phyloP scores from a whole-genome alignment of 1,140 invertebrate genomes.

The Wasmannia auropunctata region DNA sequence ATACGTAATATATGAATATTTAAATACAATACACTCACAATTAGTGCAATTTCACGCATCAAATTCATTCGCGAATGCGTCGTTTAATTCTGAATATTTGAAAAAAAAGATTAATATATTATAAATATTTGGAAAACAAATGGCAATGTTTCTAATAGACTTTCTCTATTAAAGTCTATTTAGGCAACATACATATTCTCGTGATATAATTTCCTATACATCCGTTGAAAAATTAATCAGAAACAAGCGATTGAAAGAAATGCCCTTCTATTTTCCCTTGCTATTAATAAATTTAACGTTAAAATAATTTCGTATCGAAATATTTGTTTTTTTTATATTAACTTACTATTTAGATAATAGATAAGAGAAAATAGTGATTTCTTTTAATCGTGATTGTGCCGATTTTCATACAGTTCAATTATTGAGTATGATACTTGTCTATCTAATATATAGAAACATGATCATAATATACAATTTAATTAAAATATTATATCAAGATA shows the following conservation, averaged over 20 bases:
- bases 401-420: too few species aligned
- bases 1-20: neutral
- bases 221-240: neutral
- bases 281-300: constrained; percentile 8
- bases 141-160: neutral
- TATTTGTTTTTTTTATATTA: neutral
- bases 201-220: neutral
- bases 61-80: neutral
- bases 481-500: constrained; percentile 10
- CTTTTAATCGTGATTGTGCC: neutral
- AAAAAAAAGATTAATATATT: neutral
- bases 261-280: neutral
- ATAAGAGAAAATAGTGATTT: neutral
- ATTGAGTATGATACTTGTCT: neutral
- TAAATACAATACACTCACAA: neutral
- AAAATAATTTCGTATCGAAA: neutral
- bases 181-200: neutral
- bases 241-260: neutral
- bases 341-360: neutral
- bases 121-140: neutral
- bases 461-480: neutral
- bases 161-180: neutral
- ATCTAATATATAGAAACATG: neutral
- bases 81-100: neutral
- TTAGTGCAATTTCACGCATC: neutral